Conservation (phyloP, 2,797 vertebrate species). For the Amphiprion clarkii region DNA sequence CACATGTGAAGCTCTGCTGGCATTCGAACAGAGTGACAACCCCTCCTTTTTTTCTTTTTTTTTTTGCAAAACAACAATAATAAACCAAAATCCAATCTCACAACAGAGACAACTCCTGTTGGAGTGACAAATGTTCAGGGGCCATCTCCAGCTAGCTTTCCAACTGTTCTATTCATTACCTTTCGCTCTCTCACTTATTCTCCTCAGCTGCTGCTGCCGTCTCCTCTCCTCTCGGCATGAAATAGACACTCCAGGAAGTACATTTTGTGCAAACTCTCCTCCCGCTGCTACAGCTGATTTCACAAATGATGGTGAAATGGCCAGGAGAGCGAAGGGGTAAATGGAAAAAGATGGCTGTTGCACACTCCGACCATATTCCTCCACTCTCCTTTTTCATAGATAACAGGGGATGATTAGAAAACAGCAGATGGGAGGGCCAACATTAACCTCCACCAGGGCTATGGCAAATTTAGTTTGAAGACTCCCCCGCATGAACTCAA, state of each 20-base stretch:
- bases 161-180: conserved; percentile 82
- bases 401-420: conserved; percentile 85
- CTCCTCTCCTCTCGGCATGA: conserved; percentile 70
- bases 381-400: conserved; percentile 78
- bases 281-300: conserved; percentile 86
- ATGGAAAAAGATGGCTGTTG: conserved; percentile 82
- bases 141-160: conserved; percentile 64
- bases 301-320: conserved; percentile 86
- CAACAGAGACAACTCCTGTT: conserved; percentile 73
- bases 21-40: conserved; percentile 40
- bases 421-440: conserved; percentile 67
- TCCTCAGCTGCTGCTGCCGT: conserved; percentile 63
- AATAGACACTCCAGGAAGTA: conserved; percentile 86
- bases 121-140: conserved; percentile 81
- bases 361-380: conserved; percentile 61
- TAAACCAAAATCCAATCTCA: conserved; percentile 83
- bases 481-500: conserved; percentile 60
- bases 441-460: conserved; percentile 72
- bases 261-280: conserved; percentile 83
- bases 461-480: conserved; percentile 64
- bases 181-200: conserved; percentile 70
- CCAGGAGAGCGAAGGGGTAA: conserved; percentile 75
- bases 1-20: conserved; percentile 43
- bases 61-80: conserved; percentile 80
- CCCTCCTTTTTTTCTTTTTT: conserved; percentile 16